A percentile compares a stretch with the other conserved stretches of the same genome.
These are phyloP conservation scores for Tanypteryx hageni DNA, from an alignment of 2,888 invertebrate species.

Conservation along the genomic window DNA sequence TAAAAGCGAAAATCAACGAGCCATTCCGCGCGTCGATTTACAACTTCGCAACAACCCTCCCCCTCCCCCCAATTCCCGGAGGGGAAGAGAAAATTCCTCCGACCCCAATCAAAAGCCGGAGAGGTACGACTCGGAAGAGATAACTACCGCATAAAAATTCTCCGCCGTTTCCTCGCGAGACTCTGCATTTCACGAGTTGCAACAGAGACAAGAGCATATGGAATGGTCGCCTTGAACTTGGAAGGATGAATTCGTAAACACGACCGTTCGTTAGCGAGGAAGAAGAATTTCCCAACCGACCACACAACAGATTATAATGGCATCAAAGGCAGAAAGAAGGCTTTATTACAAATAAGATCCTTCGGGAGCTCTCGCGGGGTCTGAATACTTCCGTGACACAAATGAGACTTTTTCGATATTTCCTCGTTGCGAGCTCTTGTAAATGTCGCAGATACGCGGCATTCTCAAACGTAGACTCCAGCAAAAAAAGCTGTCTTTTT, in stretches of 20 bases:
- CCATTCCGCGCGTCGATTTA: neutral
- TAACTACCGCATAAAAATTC: neutral
- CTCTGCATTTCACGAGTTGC: neutral
- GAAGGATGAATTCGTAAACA: slow-evolving; percentile 13
- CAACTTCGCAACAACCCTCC: neutral
- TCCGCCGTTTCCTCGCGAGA: neutral
- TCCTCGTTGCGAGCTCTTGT: neutral
- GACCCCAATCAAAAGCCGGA: neutral
- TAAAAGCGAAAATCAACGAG: neutral
- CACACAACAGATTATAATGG: neutral
- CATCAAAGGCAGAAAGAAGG: neutral
- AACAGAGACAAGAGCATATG: neutral
- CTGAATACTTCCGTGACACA: neutral
- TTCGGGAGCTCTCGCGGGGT: neutral
- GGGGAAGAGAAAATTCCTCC: neutral
- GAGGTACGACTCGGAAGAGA: neutral
- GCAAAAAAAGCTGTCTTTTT: no score
- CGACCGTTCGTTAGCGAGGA: slow-evolving; percentile 29
- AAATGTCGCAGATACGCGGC: neutral
- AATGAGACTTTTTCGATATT: neutral
- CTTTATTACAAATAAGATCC: neutral
- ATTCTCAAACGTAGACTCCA: neutral
- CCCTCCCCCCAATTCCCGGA: neutral
- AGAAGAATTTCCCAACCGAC: neutral
- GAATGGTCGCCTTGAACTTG: neutral